A percentile compares a stretch with the other conserved stretches of the same genome.
Conservation (phyloP, 35 echinoderm and acorn worm species). For the Acanthaster planci region DNA sequence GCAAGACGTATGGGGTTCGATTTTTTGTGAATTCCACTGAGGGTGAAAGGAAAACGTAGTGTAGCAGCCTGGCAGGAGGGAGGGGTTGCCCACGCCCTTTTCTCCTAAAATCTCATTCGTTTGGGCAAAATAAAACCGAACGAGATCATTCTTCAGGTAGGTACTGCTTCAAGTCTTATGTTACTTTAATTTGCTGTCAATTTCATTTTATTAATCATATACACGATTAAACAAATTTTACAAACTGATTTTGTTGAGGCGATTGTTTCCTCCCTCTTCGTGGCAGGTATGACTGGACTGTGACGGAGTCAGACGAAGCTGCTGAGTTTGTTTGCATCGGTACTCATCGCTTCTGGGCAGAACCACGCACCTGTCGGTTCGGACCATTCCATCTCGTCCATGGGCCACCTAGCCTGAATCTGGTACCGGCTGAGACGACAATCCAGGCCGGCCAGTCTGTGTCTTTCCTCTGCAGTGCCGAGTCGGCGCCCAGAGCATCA, state of each 20-base stretch:
- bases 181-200: too few species aligned
- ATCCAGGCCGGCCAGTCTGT: not conserved
- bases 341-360: conserved; percentile 52
- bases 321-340: conserved; percentile 42
- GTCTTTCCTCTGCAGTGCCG: conserved; percentile 57
- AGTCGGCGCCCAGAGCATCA: conserved; percentile 34
- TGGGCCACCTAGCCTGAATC: conserved; percentile 24
- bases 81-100: too few species aligned
- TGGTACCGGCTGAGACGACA: conserved; percentile 31
- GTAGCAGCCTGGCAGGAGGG: too few species aligned
- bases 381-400: conserved; percentile 46
- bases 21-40: too few species aligned
- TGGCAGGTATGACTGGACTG: conserved; percentile 36
- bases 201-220: too few species aligned
- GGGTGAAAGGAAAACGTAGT: too few species aligned
- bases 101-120: too few species aligned
- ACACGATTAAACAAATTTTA: too few species aligned
- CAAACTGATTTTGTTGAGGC: not conserved
- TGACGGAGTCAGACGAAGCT: conserved; percentile 7
- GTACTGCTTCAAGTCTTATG: too few species aligned
- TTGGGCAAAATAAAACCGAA: too few species aligned
- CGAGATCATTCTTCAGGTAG: too few species aligned
- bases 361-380: conserved; percentile 36
- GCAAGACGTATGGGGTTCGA: too few species aligned
- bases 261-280: not conserved